Conservation (phyloP, 2,888 invertebrate genomes). For the Cephalotes varians region DNA sequence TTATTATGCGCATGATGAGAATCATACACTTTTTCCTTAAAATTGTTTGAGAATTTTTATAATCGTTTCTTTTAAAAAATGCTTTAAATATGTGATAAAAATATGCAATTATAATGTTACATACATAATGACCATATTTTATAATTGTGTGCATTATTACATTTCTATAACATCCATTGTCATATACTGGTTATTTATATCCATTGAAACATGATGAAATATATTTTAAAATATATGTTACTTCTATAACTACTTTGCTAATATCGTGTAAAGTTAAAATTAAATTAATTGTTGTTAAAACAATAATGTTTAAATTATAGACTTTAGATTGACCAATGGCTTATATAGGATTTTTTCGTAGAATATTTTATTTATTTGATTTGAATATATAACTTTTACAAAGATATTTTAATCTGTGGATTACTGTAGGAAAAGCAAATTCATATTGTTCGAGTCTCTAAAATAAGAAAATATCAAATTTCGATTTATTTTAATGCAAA, state of each 20-base stretch:
- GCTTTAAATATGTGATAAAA: slow-evolving; percentile 30
- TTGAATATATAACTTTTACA: slow-evolving; percentile 51
- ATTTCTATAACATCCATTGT: slow-evolving; percentile 28
- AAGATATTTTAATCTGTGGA: slow-evolving; percentile 27
- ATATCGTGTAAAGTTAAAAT: slow-evolving; percentile 58
- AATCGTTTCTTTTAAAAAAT: slow-evolving; percentile 2
- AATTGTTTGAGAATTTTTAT: slow-evolving; percentile 20
- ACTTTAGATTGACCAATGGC: slow-evolving; percentile 7
- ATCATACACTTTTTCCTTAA: slow-evolving; percentile 8
- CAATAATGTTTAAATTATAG: slow-evolving; percentile 30
- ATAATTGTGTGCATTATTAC: slow-evolving; percentile 14
- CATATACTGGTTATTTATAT: slow-evolving; percentile 23
- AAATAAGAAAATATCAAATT: not conserved
- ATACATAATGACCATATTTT: slow-evolving; percentile 26
- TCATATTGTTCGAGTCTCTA: not conserved
- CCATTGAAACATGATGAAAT: slow-evolving; percentile 6
- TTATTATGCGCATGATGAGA: slow-evolving; percentile 11
- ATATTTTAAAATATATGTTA: slow-evolving; percentile 32
- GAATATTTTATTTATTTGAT: slow-evolving; percentile 73
- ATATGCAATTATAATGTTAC: slow-evolving; percentile 23
- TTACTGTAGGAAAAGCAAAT: slow-evolving; percentile 14
- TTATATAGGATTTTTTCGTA: slow-evolving; percentile 59
- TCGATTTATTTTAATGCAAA: slow-evolving; percentile 1
- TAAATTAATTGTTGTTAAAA: slow-evolving; percentile 47
- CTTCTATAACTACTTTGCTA: slow-evolving; percentile 12